These are phyloP conservation scores for Narcine bancroftii DNA, from an alignment of 2,113 vertebrate genomes.

Conservation along the genomic window DNA sequence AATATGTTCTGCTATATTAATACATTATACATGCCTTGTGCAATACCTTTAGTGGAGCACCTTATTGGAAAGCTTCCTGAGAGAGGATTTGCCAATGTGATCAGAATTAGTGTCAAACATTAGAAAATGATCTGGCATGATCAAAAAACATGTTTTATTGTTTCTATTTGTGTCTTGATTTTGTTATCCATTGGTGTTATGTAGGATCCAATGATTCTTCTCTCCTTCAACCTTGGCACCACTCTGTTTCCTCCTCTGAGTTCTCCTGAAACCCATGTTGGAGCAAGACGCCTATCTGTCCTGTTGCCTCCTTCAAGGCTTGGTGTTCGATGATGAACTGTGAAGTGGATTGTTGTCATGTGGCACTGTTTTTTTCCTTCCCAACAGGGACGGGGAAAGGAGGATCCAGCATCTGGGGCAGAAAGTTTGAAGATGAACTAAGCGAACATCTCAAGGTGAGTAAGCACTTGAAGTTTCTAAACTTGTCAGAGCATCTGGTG, in stretches of 20 bases:
- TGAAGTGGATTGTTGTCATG: neutral
- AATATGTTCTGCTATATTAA: no score
- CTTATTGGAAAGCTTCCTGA: no score
- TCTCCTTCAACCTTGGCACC: neutral
- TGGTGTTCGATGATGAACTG: neutral
- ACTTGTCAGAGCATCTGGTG: neutral
- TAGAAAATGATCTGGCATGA: no score
- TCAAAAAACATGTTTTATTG: no score
- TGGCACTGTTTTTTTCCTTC: neutral
- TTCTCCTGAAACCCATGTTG: neutral
- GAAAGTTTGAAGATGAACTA: slow-evolving; percentile 92
- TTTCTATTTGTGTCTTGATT: no score
- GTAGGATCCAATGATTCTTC: neutral
- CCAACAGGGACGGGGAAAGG: slow-evolving; percentile 84
- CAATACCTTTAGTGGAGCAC: no score
- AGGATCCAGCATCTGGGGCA: slow-evolving; percentile 91
- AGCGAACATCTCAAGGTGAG: slow-evolving; percentile 91
- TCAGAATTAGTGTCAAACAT: no score
- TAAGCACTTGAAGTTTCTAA: neutral
- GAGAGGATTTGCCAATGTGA: no score
- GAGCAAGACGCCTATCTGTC: no score
- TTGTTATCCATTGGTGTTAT: no score
- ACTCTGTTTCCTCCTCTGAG: neutral
- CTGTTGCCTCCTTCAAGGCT: neutral
- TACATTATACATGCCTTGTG: no score